Percentiles rank a stretch among this genome's conserved stretches.
These are phyloP conservation scores for Gryllus longicercus DNA, from an alignment of 2,888 invertebrate genomes.

Conservation along the genomic window DNA sequence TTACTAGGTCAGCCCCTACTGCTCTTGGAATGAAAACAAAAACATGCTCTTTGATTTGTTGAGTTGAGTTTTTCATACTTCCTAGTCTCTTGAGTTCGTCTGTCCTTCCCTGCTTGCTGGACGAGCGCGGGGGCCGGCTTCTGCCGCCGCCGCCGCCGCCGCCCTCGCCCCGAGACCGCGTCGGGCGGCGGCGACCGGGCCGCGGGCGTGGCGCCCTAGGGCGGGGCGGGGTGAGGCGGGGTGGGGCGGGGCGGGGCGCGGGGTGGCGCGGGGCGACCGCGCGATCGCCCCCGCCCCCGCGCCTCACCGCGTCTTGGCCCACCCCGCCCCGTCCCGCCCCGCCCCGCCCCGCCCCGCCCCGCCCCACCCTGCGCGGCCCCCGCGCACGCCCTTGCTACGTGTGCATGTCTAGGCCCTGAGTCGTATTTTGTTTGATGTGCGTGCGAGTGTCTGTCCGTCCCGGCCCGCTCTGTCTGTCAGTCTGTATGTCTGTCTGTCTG, in stretches of 20 bases:
- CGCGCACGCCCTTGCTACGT: background rate
- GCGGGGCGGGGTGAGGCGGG: background rate
- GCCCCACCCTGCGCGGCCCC: background rate
- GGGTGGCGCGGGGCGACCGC: background rate
- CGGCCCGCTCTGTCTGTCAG: constrained; percentile 17
- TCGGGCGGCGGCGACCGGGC: background rate
- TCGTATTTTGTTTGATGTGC: background rate
- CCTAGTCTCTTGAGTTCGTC: constrained; percentile 34
- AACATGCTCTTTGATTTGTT: constrained; percentile 35
- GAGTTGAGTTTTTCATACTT: constrained; percentile 34
- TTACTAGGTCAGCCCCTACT: constrained; percentile 49
- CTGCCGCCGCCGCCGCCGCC: background rate
- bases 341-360: background rate
- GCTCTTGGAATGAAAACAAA: constrained; percentile 37
- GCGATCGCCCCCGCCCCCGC: background rate
- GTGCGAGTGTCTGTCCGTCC: constrained; percentile 10
- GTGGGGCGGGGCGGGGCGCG: background rate
- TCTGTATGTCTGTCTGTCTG: background rate
- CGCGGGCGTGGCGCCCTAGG: background rate
- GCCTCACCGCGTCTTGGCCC: background rate
- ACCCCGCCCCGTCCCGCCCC: background rate
- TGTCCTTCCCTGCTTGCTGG: constrained; percentile 27
- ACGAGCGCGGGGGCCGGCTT: background rate
- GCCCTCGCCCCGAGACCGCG: background rate
- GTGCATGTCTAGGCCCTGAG: constrained; percentile 10